Evolutionary conservation across 2,888 invertebrate species (phyloP).

Genomic region (Abscondita cerata): DNA sequence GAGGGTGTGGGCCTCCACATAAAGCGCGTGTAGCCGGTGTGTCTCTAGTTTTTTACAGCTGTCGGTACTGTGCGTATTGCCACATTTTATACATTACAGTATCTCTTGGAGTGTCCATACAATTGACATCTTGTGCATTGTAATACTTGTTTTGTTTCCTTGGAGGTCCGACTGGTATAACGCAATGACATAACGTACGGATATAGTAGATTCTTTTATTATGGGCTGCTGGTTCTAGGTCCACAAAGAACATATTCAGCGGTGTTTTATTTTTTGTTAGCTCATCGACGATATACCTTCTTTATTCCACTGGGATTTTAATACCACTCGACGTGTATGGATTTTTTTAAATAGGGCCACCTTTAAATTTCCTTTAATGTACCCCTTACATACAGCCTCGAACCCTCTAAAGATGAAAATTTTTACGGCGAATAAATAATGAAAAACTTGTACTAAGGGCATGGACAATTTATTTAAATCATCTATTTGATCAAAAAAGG

Average conservation of each 20-base stretch:
- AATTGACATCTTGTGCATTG: background rate
- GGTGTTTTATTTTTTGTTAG: background rate
- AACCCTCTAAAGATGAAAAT: too few species aligned
- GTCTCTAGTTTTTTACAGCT: background rate
- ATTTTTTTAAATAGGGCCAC: too few species aligned
- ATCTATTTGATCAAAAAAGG: too few species aligned
- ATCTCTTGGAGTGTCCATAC: background rate
- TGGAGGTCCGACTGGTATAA: background rate
- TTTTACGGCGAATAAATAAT: too few species aligned
- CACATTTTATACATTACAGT: background rate
- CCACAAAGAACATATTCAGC: too few species aligned
- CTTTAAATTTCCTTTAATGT: too few species aligned
- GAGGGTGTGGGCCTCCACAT: background rate
- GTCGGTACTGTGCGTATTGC: background rate
- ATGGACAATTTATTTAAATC: too few species aligned
- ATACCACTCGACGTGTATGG: too few species aligned
- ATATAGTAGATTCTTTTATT: too few species aligned
- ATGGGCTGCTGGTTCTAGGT: background rate
- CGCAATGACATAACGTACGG: background rate
- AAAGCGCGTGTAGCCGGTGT: background rate
- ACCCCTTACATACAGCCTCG: too few species aligned
- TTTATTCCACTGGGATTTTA: background rate
- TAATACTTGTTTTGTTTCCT: background rate
- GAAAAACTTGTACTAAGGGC: too few species aligned
- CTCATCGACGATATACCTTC: background rate